Evolutionary conservation across 2,888 invertebrate genomes (phyloP), one percentile per base, ranked within the genome.

Genomic region (Lepeophtheirus nordmannii): DNA sequence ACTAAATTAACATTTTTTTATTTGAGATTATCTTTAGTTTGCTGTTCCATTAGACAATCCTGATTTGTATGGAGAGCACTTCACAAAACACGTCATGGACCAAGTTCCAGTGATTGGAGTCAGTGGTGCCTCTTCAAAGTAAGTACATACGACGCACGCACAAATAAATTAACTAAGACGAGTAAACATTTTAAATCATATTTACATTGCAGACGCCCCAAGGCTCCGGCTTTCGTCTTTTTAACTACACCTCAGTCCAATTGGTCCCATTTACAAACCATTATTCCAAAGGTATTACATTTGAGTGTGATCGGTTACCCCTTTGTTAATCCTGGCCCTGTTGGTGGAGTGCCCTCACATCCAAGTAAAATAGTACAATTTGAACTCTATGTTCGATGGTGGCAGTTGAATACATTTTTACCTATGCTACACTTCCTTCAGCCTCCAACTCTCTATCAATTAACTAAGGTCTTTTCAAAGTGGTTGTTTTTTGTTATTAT

Each of bases 241-340:
- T 76, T 93, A 39, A 87, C 91, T 1, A 86, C 88, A 0, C 85
- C 88, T 65, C 84, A 88, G 68, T 89, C 92, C 0, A 84, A 86
- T 0, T 96, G 96, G 96, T 83, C 84, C 63, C 89, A 89, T 0
- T 77, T 91, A 20, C 81, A 82, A 68, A 82, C 84, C 10, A 83
- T 94, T 0, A 86, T 96, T 71, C 90, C 93, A 0, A 87, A 90
- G 10, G 85, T 90, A 67, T 76, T 92, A 23, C 87, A 86, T 0
- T 86, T 93, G 70, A 92, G 93, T 0, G 82, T 93, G 23, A 83
- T 89, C 62, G 96, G 96, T 0, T 94, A 87, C 76, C 92, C 92
- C 0, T 93, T 93, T 72, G 82, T 93, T 58, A 84, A 94, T 79
- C 90, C 93, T 0, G 93, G 94, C 0, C 87, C 92, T 7, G 89